These are phyloP conservation scores for Melanostoma scalare DNA, from an alignment of 2,888 invertebrate species.

Conservation along the genomic window DNA sequence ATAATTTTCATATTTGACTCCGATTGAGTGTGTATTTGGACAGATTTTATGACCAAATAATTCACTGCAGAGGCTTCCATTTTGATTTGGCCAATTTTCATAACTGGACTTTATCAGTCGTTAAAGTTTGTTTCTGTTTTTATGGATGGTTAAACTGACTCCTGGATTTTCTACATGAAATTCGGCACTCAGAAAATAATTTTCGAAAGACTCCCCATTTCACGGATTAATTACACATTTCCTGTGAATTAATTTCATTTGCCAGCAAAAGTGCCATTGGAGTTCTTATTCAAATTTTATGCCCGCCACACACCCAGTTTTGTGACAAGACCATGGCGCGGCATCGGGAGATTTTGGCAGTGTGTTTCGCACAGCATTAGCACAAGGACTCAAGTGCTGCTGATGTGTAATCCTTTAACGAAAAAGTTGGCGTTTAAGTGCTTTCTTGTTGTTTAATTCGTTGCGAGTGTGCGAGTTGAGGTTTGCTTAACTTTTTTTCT, in stretches of 20 bases:
- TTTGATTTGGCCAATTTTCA: conserved; percentile 69
- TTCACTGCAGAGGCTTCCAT: conserved; percentile 27
- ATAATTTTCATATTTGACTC: conserved; percentile 61
- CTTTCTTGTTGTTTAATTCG: conserved; percentile 63
- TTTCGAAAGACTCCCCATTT: conserved; percentile 15
- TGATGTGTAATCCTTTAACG: conserved; percentile 60
- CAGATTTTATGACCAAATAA: conserved; percentile 64
- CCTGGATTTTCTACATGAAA: conserved; percentile 4
- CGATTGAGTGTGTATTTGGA: conserved; percentile 46
- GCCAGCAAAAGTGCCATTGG: conserved; percentile 22
- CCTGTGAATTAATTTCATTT: conserved; percentile 58
- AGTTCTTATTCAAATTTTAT: conserved; percentile 29
- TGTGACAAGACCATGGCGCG: neutral
- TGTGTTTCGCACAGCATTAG: neutral
- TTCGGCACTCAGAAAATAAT: neutral
- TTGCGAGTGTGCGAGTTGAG: conserved; percentile 37
- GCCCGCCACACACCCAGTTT: neutral
- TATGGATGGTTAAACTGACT: conserved; percentile 48
- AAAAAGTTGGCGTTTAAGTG: conserved; percentile 65
- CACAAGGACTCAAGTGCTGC: neutral
- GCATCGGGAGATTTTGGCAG: neutral
- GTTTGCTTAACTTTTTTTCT: conserved; percentile 45
- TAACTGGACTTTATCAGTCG: conserved; percentile 19
- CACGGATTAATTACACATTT: conserved; percentile 59
- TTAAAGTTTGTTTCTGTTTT: conserved; percentile 34